Base-by-base conservation (phyloP, 1,140 invertebrate genomes). In the Euborellia annulipes region DNA sequence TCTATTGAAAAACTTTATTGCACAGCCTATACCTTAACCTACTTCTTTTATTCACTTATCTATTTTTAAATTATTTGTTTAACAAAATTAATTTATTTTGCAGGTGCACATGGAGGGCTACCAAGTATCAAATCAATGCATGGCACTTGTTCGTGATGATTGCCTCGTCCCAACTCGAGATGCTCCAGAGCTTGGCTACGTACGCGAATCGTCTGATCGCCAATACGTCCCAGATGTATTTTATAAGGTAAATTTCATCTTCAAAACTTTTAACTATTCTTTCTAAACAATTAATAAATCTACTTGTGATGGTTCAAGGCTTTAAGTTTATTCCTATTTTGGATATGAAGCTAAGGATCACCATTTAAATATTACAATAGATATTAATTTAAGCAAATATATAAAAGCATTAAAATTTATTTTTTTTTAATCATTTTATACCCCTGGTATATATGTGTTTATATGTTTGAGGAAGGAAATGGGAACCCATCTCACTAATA, bases 161-260 rank as follows among this genome's bases (percentile, higher is more conserved):
- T 94, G 92, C 65, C 71, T 99, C 44, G 71, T 98, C 54, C 96
- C 96, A 32, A 98, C 96, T 7, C 85, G 85, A 66, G 92, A 98
- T 74, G 88, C 86, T 42, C 89, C 93, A 34, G 94, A 98, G 66
- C 73, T 99, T 38, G 95, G 86, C 41, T 98, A 93, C 68, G 79
- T 98, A 32, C 80, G 85, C 46, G 92, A 98, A 65, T 94, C 90
- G 13, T 74, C 78, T 39, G 83, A 90, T 56, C 79, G 87, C 58
- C 91, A 97, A 67, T 98, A 93, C 71, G 93, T 98, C 56, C 95
- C 96, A 44, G 94, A 98, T 73, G 94, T 99, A 47, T 98, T 91
- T 65, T 99, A 94, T 63, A 97, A 94, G 82, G 92, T 95, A 63
- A 73, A 74, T 67, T 8, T 47, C 17, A 48, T n/a, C n/a, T n/a